A percentile compares a stretch with the other conserved stretches of the same genome.
phyloP scores from a whole-genome alignment of 35 echinoderm and acorn worm genomes.

The Anneissia japonica region DNA sequence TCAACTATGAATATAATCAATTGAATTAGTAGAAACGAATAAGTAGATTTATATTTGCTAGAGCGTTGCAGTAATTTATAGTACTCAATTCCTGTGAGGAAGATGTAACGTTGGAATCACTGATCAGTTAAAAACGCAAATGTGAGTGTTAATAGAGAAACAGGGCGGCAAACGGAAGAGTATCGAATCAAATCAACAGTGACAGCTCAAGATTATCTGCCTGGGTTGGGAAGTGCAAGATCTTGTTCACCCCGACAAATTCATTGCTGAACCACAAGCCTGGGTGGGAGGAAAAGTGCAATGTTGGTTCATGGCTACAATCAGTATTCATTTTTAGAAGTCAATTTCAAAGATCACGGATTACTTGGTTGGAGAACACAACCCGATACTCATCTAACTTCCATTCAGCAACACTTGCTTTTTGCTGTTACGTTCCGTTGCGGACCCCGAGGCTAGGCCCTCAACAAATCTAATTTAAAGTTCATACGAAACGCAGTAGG shows the following conservation, averaged over 20 bases:
- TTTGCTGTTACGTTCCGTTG: background rate
- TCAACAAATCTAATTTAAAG: background rate
- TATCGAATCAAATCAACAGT: background rate
- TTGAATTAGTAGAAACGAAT: background rate
- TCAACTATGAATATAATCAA: background rate
- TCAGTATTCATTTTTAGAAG: background rate
- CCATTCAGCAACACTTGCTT: background rate
- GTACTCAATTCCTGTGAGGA: background rate
- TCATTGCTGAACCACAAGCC: background rate
- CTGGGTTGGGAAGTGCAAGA: background rate
- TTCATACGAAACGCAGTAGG: slow-evolving; percentile 1
- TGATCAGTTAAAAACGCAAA: background rate
- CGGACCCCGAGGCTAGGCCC: background rate
- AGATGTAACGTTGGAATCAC: background rate
- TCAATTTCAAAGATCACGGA: background rate
- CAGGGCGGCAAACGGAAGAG: background rate
- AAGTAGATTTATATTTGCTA: background rate
- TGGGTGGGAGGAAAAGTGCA: background rate
- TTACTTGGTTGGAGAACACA: background rate
- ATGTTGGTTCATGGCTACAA: background rate
- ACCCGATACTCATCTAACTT: background rate
- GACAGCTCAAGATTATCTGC: background rate
- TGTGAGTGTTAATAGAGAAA: background rate
- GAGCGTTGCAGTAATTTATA: background rate
- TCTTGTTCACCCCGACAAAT: slow-evolving; percentile 1